These are phyloP conservation scores for Sepioteuthis lessoniana DNA, from an alignment of 2,888 invertebrate genomes.

Conservation along the genomic window DNA sequence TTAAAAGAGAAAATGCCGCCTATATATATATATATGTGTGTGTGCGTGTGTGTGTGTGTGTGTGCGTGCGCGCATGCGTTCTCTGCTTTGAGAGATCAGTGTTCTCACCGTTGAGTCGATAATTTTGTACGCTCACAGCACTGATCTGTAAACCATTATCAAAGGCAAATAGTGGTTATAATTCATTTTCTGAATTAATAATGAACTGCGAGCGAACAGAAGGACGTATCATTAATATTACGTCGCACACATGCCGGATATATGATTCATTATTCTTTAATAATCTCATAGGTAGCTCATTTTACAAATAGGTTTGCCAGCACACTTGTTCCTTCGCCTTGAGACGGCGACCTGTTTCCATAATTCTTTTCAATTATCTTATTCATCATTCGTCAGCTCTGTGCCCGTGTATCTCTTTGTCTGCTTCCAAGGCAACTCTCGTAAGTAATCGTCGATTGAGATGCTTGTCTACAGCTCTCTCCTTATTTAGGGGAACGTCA, in stretches of 20 bases:
- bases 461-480: not conserved
- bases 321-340: not conserved
- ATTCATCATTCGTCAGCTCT: not conserved
- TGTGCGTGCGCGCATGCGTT: not conserved
- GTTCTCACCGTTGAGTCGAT: not conserved
- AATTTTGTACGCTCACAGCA: not conserved
- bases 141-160: not conserved
- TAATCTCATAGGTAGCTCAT: not conserved
- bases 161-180: not conserved
- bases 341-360: not conserved
- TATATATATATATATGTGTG: too few relatives aligned
- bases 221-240: constrained; percentile 33
- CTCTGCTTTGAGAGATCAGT: not conserved
- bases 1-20: too few relatives aligned
- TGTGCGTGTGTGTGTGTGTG: not conserved
- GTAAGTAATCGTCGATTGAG: not conserved
- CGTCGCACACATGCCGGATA: not conserved
- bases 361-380: constrained; percentile 4
- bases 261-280: not conserved
- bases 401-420: not conserved
- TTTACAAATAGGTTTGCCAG: not conserved
- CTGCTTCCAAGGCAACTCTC: not conserved
- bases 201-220: not conserved
- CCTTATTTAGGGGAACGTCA: not conserved
- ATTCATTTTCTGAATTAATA: constrained; percentile 8